Base-by-base conservation (phyloP, 2,113 vertebrate genomes). In the Cynocephalus volans region DNA sequence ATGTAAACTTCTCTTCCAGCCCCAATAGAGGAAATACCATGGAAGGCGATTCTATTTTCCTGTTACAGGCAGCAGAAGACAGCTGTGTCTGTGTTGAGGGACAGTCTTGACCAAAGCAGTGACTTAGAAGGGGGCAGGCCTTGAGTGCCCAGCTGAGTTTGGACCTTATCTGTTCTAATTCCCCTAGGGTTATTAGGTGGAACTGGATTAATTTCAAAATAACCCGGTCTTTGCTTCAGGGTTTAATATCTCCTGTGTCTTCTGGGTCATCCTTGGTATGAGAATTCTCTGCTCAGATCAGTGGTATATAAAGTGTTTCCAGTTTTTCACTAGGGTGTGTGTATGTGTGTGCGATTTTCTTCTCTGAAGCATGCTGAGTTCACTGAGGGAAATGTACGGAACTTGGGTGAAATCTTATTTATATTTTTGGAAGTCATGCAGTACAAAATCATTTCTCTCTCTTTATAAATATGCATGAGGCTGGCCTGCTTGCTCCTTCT, bases 361-460 rank as follows among this genome's bases (percentile, higher is more conserved):
- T 75, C 58, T 88, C 70, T 0, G 26, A 88, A 85, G 93, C 87
- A 60, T 75, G 64, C 60, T 65, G 62, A 69, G 76, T 88, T 97
- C 75, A 76, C 33, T 1, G 65, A 97, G 60, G 21, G 62, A 95
- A 93, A 82, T 70, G 31, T 76, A 88, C 0, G 3, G 62, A 75
- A 85, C 73, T 89, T 79, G n/a, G 67, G 67, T 93, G 81, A 96
- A 95, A 90, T 92, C 79, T 90, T 97, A 97, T 96, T 96, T 98
- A 89, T 96, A 80, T 94, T 82, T 95, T 93, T 82, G n/a, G 69
- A 96, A 97, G 80, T 15, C 89, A 45, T 76, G 70, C 72, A 92
- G 73, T 69, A 97, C 88, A 92, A 92, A 97, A 88, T 93, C 87
- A 93, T 90, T 97, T 96, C 76, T 96, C 81, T 92, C 69, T 21